Evolutionary conservation across 2,888 invertebrate species (phyloP), one percentile per base, ranked within the genome.

Genomic region (Portevinia maculata): DNA sequence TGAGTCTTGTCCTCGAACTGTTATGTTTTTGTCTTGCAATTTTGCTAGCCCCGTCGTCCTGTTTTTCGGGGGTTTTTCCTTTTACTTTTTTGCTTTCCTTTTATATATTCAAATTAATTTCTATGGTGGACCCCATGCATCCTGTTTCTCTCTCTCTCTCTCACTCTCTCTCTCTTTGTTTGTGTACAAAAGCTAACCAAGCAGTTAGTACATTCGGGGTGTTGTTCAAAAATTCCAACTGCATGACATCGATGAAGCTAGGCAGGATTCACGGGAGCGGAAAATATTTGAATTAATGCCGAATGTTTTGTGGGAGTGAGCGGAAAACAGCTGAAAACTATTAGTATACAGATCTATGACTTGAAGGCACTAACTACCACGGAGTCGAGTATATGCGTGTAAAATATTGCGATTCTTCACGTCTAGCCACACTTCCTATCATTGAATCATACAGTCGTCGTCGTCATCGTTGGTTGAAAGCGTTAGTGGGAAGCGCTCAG

Each of bases 361-460:
- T 60, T 67, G 8, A 34, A 70, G 69, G 53, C 62, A 62, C 52
- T 70, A 59, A 37, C 37, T 15, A 28, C 21, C 13, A 39, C 1
- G 2, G 62, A 30, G 24, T 59, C 6, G 24, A 24, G 24, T 30
- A 50, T 75, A 32, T 81, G 81, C 81, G 81, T 83, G 65, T 13
- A 21, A 60, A 53, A 44, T 30, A 24, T 39, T 70, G 55, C 44
- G 17, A 64, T 81, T 64, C 65, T 41, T 52, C 30, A 48, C 46
- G 67, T 83, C 83, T 83, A 78, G 83, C 50, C 73, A 71, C 78
- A 78, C 78, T 83, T 78, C 78, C 71, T 83, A 55, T 13, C 71
- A 71, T 65, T 76, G 76, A 76, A 76, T 83, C 76, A 76, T 71
- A 13, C 34, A 15, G 69, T 55, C 70, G 46, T 70, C 46, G 60